Conservation (phyloP, 2,113 vertebrate genomes). For the Callaeas wilsoni region DNA sequence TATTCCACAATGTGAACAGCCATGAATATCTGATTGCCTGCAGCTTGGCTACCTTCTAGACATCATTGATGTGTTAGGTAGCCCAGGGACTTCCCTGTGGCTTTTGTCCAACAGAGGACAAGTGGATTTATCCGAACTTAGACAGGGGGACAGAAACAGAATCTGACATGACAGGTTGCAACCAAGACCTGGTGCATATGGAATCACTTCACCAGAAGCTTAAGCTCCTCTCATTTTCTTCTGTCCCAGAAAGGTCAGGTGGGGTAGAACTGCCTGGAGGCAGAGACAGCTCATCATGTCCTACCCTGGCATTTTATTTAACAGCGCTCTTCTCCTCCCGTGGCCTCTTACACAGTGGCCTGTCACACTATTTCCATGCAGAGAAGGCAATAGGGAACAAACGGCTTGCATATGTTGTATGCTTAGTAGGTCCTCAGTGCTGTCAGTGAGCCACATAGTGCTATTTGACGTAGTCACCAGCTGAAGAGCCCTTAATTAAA, state of each 20-base stretch:
- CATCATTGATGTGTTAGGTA: background rate
- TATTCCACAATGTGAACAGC: background rate
- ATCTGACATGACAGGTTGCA: background rate
- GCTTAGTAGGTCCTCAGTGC: background rate
- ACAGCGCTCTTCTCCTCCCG: background rate
- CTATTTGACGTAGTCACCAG: background rate
- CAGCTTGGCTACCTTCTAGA: background rate
- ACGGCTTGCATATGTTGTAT: background rate
- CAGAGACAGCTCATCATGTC: background rate
- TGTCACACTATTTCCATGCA: background rate
- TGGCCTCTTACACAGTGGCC: background rate
- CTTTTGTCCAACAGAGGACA: background rate
- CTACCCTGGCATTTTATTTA: background rate
- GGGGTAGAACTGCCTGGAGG: background rate
- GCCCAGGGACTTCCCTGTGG: background rate
- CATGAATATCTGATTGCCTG: background rate
- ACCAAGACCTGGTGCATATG: background rate
- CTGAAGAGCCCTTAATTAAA: background rate
- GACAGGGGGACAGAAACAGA: accelerated
- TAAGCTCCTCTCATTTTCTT: background rate
- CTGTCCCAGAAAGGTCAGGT: background rate
- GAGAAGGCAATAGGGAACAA: background rate
- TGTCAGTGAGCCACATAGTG: background rate
- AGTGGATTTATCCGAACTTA: background rate
- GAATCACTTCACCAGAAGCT: background rate